phyloP scores from a whole-genome alignment of 2,113 vertebrate genomes.

The Macaca fascicularis region DNA sequence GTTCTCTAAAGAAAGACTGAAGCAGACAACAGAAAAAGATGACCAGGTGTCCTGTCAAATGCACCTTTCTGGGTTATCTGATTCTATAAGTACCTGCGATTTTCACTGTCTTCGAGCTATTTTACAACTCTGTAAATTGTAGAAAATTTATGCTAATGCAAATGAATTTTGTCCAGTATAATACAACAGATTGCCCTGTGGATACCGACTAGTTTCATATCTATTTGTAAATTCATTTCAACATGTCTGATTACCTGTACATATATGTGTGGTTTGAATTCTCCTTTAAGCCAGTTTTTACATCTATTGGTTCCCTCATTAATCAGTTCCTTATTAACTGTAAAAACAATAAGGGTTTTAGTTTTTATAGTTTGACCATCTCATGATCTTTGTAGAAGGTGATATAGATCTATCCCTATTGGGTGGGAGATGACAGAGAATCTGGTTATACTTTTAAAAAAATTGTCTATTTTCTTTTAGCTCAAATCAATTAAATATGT shows the following conservation, averaged over 20 bases:
- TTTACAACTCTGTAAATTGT: not conserved
- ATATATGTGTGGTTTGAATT: not conserved
- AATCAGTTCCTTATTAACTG: not conserved
- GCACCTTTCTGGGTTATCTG: not conserved
- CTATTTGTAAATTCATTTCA: not conserved
- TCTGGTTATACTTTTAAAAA: not conserved
- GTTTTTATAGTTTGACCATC: not conserved
- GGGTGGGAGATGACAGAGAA: not conserved
- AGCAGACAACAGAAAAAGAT: not conserved
- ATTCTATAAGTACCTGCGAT: not conserved
- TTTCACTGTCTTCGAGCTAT: not conserved
- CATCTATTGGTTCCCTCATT: not conserved
- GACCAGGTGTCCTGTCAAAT: not conserved
- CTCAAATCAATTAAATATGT: not conserved
- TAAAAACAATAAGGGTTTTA: not conserved
- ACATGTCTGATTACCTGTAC: not conserved
- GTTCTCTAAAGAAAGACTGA: not conserved
- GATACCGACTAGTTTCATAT: not conserved
- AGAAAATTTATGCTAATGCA: not conserved
- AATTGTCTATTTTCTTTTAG: not conserved
- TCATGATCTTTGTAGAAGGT: not conserved
- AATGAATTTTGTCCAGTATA: not conserved
- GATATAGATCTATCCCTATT: not conserved
- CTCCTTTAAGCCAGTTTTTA: not conserved
- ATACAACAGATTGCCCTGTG: not conserved